Evolutionary conservation across 2,113 vertebrate species (phyloP).

Genomic region (Lophochroa leadbeateri): DNA sequence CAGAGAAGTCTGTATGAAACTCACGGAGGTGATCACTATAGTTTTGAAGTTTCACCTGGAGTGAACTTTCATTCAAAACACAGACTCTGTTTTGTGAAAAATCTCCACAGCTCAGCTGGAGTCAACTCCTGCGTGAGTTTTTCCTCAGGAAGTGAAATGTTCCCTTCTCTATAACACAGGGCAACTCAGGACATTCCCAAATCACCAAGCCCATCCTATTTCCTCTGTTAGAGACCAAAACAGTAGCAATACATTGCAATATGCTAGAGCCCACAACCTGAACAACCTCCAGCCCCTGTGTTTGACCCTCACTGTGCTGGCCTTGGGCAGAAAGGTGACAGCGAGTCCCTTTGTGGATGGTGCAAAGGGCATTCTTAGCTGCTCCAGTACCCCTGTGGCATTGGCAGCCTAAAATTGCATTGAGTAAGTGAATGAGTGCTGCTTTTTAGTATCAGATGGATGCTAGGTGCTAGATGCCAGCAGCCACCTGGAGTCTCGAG

Average conservation of each 20-base stretch:
- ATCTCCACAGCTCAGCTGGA: neutral
- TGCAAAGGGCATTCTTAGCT: neutral
- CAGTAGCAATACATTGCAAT: neutral
- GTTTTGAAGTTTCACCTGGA: neutral
- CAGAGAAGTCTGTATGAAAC: neutral
- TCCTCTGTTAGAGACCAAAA: neutral
- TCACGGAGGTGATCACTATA: neutral
- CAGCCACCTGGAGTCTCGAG: neutral
- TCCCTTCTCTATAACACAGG: neutral
- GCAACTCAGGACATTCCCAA: neutral
- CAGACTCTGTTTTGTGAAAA: neutral
- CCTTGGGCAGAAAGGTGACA: neutral
- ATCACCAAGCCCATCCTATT: neutral
- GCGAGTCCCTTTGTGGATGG: neutral
- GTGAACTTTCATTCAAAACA: neutral
- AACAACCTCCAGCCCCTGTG: neutral
- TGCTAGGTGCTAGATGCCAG: neutral
- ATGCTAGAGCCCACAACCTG: neutral
- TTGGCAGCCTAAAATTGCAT: neutral
- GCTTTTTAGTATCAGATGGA: neutral
- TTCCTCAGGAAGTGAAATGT: neutral
- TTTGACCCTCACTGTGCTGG: neutral
- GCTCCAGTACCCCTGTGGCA: accelerated
- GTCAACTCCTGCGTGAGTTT: neutral
- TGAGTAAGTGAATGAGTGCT: accelerated